Conservation (phyloP, 2,113 vertebrate genomes). For the Carlito syrichta region DNA sequence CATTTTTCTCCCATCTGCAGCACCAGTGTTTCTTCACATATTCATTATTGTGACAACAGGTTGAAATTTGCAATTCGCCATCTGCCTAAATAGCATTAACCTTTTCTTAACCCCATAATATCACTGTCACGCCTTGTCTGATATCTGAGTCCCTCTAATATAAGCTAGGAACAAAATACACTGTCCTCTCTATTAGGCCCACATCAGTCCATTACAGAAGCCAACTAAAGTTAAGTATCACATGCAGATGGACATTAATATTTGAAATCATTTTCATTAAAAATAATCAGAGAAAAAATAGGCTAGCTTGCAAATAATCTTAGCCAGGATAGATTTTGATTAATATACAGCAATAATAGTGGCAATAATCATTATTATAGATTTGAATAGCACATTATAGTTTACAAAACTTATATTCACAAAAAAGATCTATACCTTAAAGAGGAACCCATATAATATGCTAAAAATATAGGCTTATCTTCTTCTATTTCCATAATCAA, state of each 20-base stretch:
- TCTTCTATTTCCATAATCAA: neutral
- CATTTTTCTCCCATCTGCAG: conserved; percentile 71
- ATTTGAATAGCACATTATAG: neutral
- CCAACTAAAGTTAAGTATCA: conserved; percentile 9
- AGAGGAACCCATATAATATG: neutral
- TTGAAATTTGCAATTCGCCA: conserved; percentile 81
- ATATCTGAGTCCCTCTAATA: conserved; percentile 72
- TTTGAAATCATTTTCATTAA: conserved; percentile 37
- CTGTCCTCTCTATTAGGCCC: neutral
- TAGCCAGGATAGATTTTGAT: neutral
- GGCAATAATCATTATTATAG: neutral
- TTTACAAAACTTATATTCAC: neutral
- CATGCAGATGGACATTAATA: conserved; percentile 24
- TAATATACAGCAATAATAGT: neutral
- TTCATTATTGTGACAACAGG: conserved; percentile 79
- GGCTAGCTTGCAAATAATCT: neutral
- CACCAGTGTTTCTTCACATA: conserved; percentile 59
- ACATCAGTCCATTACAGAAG: neutral
- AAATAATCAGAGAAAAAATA: conserved; percentile 14
- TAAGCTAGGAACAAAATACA: conserved; percentile 24
- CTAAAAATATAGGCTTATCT: neutral
- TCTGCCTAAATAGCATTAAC: conserved; percentile 83
- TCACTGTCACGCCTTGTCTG: conserved; percentile 67
- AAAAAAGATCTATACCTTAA: neutral
- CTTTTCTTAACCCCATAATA: conserved; percentile 77